These are phyloP conservation scores for Colaptes auratus DNA, from an alignment of 2,113 vertebrate species.

Conservation along the genomic window DNA sequence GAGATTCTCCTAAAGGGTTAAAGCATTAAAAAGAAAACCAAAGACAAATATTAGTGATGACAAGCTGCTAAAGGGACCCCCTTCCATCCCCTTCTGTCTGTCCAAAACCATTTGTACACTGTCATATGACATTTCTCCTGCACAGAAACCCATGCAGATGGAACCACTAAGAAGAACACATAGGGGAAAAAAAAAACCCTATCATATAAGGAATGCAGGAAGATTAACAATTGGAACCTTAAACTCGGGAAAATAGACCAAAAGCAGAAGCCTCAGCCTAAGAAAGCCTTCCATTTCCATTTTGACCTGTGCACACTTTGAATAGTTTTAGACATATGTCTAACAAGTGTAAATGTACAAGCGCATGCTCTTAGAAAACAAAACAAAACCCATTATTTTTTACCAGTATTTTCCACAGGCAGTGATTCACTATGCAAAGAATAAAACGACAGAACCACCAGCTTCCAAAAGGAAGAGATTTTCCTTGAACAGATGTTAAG, in stretches of 20 bases:
- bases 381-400: neutral
- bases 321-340: neutral
- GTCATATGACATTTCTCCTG: neutral
- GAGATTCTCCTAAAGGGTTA: neutral
- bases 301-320: neutral
- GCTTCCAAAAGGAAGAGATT: neutral
- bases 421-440: neutral
- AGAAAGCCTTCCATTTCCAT: neutral
- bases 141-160: neutral
- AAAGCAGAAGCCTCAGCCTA: neutral
- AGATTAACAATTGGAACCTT: neutral
- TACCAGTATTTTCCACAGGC: neutral
- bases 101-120: neutral
- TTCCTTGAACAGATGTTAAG: neutral
- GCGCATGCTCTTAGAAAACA: neutral
- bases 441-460: neutral
- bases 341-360: neutral
- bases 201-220: neutral
- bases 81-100: neutral
- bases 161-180: neutral
- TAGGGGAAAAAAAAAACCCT: rapidly evolving
- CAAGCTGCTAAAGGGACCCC: neutral
- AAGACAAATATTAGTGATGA: constrained; percentile 1
- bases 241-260: neutral
- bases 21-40: neutral